Evolutionary conservation across 2,888 invertebrate species (phyloP).

Genomic region (Limenitis camilla): DNA sequence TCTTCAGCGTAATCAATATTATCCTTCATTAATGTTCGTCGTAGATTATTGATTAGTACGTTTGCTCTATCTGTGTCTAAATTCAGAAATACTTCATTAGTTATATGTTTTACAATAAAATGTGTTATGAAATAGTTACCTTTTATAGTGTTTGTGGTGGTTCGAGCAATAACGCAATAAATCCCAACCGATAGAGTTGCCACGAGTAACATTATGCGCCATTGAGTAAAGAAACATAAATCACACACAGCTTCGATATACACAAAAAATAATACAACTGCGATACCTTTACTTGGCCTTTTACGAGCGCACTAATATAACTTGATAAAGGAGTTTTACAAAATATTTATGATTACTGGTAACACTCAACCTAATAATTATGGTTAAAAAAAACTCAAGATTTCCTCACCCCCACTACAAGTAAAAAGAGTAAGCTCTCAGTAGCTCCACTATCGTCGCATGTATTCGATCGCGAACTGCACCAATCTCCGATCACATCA

Average conservation of each 20-base stretch:
- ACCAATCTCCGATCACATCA: no score
- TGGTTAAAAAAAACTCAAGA: no score
- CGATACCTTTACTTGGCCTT: not conserved
- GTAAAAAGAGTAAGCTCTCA: no score
- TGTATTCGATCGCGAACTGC: no score
- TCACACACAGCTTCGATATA: not conserved
- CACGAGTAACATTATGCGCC: not conserved
- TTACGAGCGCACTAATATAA: no score
- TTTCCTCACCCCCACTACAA: no score
- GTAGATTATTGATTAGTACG: not conserved
- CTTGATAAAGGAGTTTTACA: no score
- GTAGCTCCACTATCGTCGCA: no score
- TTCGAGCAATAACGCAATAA: not conserved
- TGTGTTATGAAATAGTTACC: not conserved
- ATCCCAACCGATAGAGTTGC: not conserved
- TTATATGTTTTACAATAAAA: not conserved
- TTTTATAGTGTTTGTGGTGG: not conserved
- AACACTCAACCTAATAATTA: no score
- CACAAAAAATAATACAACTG: not conserved
- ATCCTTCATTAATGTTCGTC: conserved; percentile 5
- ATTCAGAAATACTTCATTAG: not conserved
- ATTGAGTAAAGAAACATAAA: not conserved
- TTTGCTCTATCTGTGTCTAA: not conserved
- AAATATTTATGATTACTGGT: no score
- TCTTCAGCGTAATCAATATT: conserved; percentile 7